Percentiles rank a stretch among this genome's conserved stretches.
These are phyloP conservation scores for Baccha elongata DNA, from an alignment of 2,888 invertebrate species.

Conservation along the genomic window DNA sequence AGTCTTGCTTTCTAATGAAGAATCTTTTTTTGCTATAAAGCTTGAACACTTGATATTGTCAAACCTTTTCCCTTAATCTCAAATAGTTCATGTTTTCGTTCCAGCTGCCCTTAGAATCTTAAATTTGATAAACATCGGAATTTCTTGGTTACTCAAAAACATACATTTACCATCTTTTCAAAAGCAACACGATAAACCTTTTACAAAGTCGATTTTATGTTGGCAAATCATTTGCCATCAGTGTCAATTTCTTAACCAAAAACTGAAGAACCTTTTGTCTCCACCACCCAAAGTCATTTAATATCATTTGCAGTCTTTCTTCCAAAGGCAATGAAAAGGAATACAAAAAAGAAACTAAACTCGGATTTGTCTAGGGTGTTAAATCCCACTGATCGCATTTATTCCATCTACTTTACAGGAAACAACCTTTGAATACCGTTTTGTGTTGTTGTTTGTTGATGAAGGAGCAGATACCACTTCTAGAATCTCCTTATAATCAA, in stretches of 20 bases:
- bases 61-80: too few species aligned
- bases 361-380: conserved; percentile 65
- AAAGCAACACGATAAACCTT: conserved; percentile 58
- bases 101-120: too few species aligned
- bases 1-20: too few species aligned
- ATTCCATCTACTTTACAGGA: conserved; percentile 46
- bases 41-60: too few species aligned
- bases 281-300: conserved; percentile 9
- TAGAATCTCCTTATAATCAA: conserved; percentile 9
- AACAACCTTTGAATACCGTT: conserved; percentile 63
- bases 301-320: conserved; percentile 47
- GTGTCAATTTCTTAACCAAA: conserved; percentile 44
- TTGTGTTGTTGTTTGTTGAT: conserved; percentile 42
- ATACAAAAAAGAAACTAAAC: conserved; percentile 3
- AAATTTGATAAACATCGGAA: too few species aligned
- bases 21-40: too few species aligned
- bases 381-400: conserved; percentile 72
- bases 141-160: too few species aligned
- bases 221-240: conserved; percentile 27
- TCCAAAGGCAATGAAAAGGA: conserved; percentile 6
- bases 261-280: neutral
- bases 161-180: too few species aligned
- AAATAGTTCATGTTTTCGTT: too few species aligned
- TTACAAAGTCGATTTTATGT: conserved; percentile 21
- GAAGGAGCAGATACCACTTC: conserved; percentile 50